A percentile compares a stretch with the other conserved stretches of the same genome.
phyloP scores from a whole-genome alignment of 2,797 vertebrate species.

The Rallus crepitans region DNA sequence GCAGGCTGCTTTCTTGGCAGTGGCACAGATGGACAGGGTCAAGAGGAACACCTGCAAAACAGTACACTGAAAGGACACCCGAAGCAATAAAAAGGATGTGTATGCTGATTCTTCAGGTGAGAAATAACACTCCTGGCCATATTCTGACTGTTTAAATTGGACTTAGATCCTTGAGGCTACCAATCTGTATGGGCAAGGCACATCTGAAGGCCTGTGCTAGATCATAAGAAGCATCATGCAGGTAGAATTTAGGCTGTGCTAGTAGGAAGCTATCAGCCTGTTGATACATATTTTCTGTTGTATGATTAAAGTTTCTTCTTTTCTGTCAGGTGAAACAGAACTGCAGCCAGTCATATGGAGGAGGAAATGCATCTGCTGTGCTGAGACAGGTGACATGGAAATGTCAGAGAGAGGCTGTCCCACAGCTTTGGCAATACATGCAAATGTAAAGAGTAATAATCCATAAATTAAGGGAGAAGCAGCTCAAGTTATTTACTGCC shows the following conservation, averaged over 20 bases:
- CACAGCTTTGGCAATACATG: neutral
- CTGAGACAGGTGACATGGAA: neutral
- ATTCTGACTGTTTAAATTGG: neutral
- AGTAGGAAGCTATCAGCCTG: rapidly evolving
- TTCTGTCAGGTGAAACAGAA: neutral
- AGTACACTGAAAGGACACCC: neutral
- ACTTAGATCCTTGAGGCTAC: neutral
- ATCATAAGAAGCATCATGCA: rapidly evolving
- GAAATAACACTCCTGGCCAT: neutral
- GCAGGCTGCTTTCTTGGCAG: neutral
- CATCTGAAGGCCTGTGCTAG: neutral
- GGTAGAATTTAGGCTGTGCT: neutral
- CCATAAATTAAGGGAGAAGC: neutral
- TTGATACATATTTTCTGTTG: rapidly evolving
- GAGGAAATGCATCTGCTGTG: neutral
- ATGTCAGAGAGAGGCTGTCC: neutral
- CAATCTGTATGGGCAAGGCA: neutral
- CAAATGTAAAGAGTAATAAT: neutral
- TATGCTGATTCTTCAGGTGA: neutral
- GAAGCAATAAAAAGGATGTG: neutral
- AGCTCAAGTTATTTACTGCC: neutral
- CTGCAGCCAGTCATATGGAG: neutral
- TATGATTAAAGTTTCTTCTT: neutral
- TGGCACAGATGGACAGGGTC: neutral
- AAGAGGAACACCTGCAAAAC: neutral